A percentile compares a stretch with the other conserved stretches of the same genome.
phyloP scores from a whole-genome alignment of 2,797 vertebrate genomes.

The Peromyscus nudipes region DNA sequence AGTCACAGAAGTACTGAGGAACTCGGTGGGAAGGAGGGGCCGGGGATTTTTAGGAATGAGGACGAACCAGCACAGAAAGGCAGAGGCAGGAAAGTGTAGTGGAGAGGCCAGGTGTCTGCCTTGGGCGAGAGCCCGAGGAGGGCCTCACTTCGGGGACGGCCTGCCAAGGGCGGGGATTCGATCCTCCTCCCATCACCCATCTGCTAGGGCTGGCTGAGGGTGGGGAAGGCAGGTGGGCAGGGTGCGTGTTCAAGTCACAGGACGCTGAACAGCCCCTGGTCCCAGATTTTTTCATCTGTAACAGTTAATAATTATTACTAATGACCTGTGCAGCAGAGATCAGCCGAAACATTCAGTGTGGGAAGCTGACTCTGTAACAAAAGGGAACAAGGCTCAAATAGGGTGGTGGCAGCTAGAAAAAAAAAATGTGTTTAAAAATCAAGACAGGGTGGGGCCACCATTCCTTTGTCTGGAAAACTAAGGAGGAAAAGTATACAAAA shows the following conservation, averaged over 20 bases:
- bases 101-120: not conserved
- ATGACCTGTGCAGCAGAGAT: not conserved
- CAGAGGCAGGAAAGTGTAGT: not conserved
- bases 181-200: rapidly evolving
- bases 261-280: not conserved
- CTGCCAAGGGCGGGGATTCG: not conserved
- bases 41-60: not conserved
- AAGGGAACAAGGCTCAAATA: not conserved
- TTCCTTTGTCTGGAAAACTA: conserved; percentile 72
- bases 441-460: conserved; percentile 56
- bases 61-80: not conserved
- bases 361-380: rapidly evolving
- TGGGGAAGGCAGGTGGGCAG: not conserved
- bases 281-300: not conserved
- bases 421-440: conserved; percentile 75
- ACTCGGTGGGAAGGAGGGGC: not conserved
- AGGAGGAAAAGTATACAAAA: conserved; percentile 52
- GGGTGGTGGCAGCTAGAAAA: not conserved
- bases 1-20: not conserved
- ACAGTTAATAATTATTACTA: not conserved
- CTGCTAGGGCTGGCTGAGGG: not conserved
- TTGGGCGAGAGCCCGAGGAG: not conserved
- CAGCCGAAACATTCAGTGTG: rapidly evolving
- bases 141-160: not conserved
- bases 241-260: not conserved